Evolutionary conservation across 1,140 invertebrate genomes (phyloP).

Genomic region (Drosophila azteca): DNA sequence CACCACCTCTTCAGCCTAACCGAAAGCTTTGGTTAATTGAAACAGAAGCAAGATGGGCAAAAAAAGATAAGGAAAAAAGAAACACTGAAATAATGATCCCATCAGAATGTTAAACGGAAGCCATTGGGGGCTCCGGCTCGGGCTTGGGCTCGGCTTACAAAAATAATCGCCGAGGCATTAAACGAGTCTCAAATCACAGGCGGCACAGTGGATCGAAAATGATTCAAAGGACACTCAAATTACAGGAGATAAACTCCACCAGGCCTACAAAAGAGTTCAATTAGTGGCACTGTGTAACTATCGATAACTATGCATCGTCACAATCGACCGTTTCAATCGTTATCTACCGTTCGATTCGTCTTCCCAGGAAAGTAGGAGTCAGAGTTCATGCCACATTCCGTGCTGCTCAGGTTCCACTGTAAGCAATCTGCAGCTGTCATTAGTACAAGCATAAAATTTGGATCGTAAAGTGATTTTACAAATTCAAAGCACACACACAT

Average conservation of each 20-base stretch:
- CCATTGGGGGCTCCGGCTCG: conserved; percentile 1
- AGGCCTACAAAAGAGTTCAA: too few relatives aligned
- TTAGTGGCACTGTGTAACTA: too few relatives aligned
- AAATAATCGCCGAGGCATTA: conserved; percentile 28
- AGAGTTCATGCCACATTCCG: too few relatives aligned
- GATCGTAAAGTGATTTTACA: conserved; percentile 52
- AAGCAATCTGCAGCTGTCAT: conserved; percentile 23
- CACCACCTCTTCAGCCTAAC: background rate
- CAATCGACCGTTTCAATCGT: too few relatives aligned
- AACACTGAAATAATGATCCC: conserved; percentile 44
- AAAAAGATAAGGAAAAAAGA: conserved; percentile 7
- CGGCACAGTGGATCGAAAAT: conserved; percentile 14
- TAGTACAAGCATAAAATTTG: conserved; percentile 47
- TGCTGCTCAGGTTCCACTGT: conserved; percentile 25
- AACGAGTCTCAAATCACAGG: conserved; percentile 11
- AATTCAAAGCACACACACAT: conserved; percentile 52
- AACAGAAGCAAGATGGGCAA: conserved; percentile 24
- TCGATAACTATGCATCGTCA: too few relatives aligned
- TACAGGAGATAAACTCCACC: too few relatives aligned
- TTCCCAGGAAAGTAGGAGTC: too few relatives aligned
- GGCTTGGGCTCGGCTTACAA: conserved; percentile 6
- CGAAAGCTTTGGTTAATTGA: conserved; percentile 27
- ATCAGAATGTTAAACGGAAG: conserved; percentile 43
- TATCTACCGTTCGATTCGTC: too few relatives aligned
- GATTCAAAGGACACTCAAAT: too few relatives aligned